Base-by-base conservation (phyloP, 2,888 invertebrate species). In the Patella ulyssiponensis region DNA sequence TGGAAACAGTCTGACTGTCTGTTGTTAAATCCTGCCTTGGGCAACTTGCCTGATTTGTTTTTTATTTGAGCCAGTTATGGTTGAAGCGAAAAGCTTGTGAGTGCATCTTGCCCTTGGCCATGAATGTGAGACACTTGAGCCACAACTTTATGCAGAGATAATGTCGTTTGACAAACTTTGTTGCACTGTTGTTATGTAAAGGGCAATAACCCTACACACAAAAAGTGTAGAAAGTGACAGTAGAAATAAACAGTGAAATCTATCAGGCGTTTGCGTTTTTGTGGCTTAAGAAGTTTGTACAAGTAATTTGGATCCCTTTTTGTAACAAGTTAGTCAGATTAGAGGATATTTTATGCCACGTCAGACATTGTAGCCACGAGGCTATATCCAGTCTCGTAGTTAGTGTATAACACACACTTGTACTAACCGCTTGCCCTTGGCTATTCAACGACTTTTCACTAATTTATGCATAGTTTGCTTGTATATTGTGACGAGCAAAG, bases 31-130 rank as follows among this genome's bases (percentile, higher is more conserved):
- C 23, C 20, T 64, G 64, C 64, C 64, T 64, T 64, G 64, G 64
- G 64, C 64, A 64, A 23, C 20, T 64, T 64, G 64, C 64, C 64
- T 64, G 64, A 23, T 64, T 20, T 64, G 64, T 64, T 64, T 44
- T 44, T 44, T 64, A 64, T 64, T 64, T 64, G 64, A 64, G 44
- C 44, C 23, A 64, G 64, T 23, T 64, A 11, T 23, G 23, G 20
- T 11, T 64, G 23, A 64, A 64, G 64, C 23, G 23, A 23, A 64
- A 23, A 23, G 64, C 64, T 23, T 64, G 11, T 64, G 64, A 64
- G 64, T 64, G 20, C 64, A 20, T 20, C 23, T 64, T 23, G 64
- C 64, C 64, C 23, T 64, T 64, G 64, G 64, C 64, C 20, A 23
- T 64, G 64, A 64, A 64, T 64, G 23, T 64, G 20, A 20, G 23